A percentile compares a stretch with the other conserved stretches of the same genome.
phyloP scores from a whole-genome alignment of 2,888 invertebrate species.

The Cheilosia soror region DNA sequence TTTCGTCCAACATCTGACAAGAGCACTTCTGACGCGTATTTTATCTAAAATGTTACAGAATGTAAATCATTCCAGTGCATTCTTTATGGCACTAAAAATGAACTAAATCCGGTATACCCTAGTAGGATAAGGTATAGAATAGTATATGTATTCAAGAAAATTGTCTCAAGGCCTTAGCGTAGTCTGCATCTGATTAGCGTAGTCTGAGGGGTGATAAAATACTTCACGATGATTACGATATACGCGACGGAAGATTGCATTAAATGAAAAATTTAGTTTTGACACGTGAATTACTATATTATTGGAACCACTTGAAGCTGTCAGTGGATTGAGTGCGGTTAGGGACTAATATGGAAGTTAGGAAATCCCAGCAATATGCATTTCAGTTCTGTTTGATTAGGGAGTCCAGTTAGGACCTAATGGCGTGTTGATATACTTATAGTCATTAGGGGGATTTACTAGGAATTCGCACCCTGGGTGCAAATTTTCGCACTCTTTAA shows the following conservation, averaged over 20 bases:
- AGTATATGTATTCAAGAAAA: neutral
- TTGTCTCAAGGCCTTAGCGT: conserved; percentile 38
- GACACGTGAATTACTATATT: conserved; percentile 56
- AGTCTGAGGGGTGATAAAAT: conserved; percentile 54
- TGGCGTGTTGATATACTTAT: too few species aligned
- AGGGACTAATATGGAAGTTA: neutral
- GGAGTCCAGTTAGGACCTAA: too few species aligned
- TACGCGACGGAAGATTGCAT: conserved; percentile 48
- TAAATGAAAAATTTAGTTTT: conserved; percentile 54
- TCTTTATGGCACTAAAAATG: neutral
- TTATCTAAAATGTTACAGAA: neutral
- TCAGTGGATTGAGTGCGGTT: conserved; percentile 15
- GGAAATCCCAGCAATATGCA: neutral
- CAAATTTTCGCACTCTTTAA: too few species aligned
- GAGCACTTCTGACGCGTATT: too few species aligned
- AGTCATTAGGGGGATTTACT: too few species aligned
- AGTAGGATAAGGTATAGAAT: neutral
- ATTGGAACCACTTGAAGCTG: conserved; percentile 38
- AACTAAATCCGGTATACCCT: neutral
- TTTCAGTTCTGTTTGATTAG: too few species aligned
- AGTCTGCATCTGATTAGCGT: conserved; percentile 51
- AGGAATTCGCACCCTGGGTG: too few species aligned
- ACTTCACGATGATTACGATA: conserved; percentile 54
- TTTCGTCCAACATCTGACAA: too few species aligned
- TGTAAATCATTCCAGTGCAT: neutral